Conservation (phyloP, 2,797 vertebrate species). For the Lepus townsendii region DNA sequence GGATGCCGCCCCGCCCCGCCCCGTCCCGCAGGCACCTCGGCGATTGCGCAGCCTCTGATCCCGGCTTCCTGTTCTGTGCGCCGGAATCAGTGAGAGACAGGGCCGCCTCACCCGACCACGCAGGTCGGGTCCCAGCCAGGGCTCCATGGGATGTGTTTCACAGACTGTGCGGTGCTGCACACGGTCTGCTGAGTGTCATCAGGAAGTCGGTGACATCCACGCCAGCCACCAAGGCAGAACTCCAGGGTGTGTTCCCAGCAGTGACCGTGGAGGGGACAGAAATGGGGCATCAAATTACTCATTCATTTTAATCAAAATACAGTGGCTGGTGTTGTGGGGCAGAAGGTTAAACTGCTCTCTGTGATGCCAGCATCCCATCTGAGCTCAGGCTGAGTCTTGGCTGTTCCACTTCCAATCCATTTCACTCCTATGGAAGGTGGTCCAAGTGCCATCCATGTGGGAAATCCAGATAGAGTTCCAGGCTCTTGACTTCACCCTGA, state of each 20-base stretch:
- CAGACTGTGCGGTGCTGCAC: neutral
- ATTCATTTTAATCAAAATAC: too few species aligned
- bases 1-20: neutral
- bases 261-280: neutral
- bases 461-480: too few species aligned
- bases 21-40: neutral
- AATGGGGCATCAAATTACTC: neutral
- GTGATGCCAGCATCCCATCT: too few species aligned
- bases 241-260: neutral
- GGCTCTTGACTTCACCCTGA: too few species aligned
- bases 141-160: neutral
- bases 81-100: neutral
- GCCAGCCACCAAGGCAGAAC: neutral
- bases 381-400: too few species aligned
- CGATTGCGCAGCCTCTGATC: neutral
- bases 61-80: constrained; percentile 6
- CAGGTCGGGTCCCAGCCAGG: neutral
- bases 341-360: too few species aligned
- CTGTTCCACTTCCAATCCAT: too few species aligned
- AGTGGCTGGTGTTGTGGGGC: too few species aligned
- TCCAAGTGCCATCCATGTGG: too few species aligned
- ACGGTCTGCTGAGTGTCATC: neutral
- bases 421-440: too few species aligned
- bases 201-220: neutral
- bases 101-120: neutral